Evolutionary conservation across 1,140 invertebrate genomes (phyloP).

Genomic region (Achatina immaculata): DNA sequence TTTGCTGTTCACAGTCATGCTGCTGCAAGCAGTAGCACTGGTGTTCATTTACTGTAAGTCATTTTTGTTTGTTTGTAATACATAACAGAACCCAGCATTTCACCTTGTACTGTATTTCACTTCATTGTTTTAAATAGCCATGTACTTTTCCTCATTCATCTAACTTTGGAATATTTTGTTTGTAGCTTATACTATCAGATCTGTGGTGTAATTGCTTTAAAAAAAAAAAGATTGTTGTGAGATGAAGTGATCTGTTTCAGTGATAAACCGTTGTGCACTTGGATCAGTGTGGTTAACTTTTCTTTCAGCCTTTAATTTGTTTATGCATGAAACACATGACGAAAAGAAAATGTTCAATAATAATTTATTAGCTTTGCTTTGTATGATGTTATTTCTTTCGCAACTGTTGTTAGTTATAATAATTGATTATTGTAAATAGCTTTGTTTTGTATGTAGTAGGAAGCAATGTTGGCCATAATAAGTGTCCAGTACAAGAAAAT

Average conservation of each 20-base stretch:
- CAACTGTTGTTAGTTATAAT: neutral
- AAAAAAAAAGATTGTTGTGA: no score
- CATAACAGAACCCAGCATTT: no score
- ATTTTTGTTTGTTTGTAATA: constrained; percentile 13
- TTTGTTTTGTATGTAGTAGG: neutral
- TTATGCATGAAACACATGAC: neutral
- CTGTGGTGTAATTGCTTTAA: no score
- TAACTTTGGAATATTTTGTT: no score
- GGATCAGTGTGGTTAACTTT: neutral
- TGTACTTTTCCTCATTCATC: no score
- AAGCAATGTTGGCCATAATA: neutral
- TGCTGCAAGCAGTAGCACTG: no score
- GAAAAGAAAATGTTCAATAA: neutral
- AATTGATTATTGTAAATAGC: neutral
- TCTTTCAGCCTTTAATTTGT: neutral
- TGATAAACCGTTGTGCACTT: neutral
- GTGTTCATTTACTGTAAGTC: neutral
- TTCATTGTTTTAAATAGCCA: no score
- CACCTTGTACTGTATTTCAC: no score
- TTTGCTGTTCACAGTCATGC: no score
- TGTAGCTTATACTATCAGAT: neutral
- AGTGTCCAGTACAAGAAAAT: neutral
- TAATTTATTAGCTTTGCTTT: neutral
- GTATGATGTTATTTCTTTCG: no score
- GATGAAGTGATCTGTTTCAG: neutral